Percentiles rank a stretch among this genome's conserved stretches.
phyloP scores from a whole-genome alignment of 2,113 vertebrate genomes.

The Siphamia tubifer region DNA sequence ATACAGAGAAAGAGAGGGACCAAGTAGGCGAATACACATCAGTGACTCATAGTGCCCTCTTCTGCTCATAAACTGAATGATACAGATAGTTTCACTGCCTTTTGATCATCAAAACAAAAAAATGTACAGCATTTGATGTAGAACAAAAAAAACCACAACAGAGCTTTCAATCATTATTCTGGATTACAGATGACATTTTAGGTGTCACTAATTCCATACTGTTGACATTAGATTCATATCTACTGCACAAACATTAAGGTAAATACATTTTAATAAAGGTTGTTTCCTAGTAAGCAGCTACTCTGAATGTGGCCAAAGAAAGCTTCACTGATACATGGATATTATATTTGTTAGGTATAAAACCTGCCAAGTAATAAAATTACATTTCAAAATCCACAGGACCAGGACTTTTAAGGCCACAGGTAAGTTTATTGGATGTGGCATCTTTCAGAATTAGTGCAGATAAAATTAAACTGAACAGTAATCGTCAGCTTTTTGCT shows the following conservation, averaged over 20 bases:
- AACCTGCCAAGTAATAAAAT: too few species aligned
- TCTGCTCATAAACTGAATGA: constrained; percentile 73
- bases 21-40: constrained; percentile 23
- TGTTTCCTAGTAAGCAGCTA: too few species aligned
- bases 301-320: too few species aligned
- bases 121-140: constrained; percentile 6
- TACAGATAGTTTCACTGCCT: constrained; percentile 1
- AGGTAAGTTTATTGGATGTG: too few species aligned
- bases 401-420: too few species aligned
- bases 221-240: background rate
- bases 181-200: background rate
- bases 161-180: background rate
- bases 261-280: too few species aligned
- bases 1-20: constrained; percentile 24
- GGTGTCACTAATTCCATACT: background rate
- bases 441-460: too few species aligned
- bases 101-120: constrained; percentile 31
- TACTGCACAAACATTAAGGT: background rate
- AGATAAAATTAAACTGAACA: too few species aligned
- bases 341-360: too few species aligned
- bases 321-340: too few species aligned
- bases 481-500: too few species aligned
- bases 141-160: background rate
- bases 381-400: too few species aligned
- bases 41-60: constrained; percentile 82